Conservation (phyloP, 2,888 invertebrate species). For the Caenorhabditis angaria region DNA sequence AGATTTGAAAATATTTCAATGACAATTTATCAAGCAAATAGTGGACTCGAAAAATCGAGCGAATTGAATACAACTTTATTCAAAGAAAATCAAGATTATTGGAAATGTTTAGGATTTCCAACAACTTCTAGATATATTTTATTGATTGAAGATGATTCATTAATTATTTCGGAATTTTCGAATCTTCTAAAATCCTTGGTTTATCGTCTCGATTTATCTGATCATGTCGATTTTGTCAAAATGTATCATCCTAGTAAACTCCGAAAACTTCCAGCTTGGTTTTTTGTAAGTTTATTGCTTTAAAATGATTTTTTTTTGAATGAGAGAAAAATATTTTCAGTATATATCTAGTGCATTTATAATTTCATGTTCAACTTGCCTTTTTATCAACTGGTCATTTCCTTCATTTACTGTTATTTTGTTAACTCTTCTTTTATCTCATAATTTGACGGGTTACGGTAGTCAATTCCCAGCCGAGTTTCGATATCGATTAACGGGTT, state of each 20-base stretch:
- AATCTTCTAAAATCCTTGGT: constrained; percentile 36
- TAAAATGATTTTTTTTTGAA: background rate
- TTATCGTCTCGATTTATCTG: constrained; percentile 25
- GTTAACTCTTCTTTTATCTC: constrained; percentile 17
- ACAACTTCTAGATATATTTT: constrained; percentile 17
- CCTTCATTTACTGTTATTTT: constrained; percentile 14
- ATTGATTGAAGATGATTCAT: constrained; percentile 56
- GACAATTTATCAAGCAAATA: background rate
- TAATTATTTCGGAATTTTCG: constrained; percentile 39
- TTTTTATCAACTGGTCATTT: constrained; percentile 15
- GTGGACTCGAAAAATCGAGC: background rate
- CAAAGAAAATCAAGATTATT: constrained; percentile 56
- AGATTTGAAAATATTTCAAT: constrained; percentile 6
- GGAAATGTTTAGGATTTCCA: constrained; percentile 42
- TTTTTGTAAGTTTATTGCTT: constrained; percentile 27
- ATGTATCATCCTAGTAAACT: constrained; percentile 55
- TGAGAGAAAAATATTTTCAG: constrained; percentile 18
- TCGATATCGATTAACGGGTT: constrained; percentile 47
- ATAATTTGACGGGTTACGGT: constrained; percentile 13
- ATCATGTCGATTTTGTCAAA: constrained; percentile 53
- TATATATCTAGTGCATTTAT: constrained; percentile 21
- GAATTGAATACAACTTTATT: constrained; percentile 17
- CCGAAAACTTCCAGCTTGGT: constrained; percentile 50
- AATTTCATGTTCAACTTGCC: constrained; percentile 17
- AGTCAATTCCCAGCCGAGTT: constrained; percentile 46